Percentiles rank a stretch among this genome's conserved stretches.
These are phyloP conservation scores for Eurytoma californica DNA, from an alignment of 2,888 invertebrate species.

Conservation along the genomic window DNA sequence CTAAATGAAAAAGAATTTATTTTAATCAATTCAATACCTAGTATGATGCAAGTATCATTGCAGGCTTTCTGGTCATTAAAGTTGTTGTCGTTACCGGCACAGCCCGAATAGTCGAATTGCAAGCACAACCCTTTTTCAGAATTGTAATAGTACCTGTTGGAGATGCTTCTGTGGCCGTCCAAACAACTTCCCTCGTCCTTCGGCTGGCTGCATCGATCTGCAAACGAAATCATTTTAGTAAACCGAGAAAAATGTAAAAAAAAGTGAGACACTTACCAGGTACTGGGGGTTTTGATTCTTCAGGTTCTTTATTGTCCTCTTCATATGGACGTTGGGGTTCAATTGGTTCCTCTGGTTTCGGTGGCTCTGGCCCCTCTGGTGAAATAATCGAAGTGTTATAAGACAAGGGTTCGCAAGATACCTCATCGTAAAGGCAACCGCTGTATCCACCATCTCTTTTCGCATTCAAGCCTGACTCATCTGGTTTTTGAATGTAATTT, in stretches of 20 bases:
- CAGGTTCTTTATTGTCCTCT: too few relatives aligned
- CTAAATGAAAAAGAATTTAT: neutral
- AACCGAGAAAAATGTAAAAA: too few relatives aligned
- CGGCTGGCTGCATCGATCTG: constrained; percentile 21
- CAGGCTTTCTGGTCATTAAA: constrained; percentile 38
- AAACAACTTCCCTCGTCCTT: constrained; percentile 7
- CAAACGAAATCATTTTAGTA: neutral
- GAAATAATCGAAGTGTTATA: neutral
- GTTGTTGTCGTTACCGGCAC: constrained; percentile 44
- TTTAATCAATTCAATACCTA: too few relatives aligned
- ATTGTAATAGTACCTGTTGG: constrained; percentile 32
- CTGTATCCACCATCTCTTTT: constrained; percentile 39
- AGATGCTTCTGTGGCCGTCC: neutral
- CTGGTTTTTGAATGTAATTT: too few relatives aligned
- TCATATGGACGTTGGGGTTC: too few relatives aligned
- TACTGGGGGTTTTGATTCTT: too few relatives aligned
- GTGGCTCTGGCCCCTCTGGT: too few relatives aligned
- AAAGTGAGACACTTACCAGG: too few relatives aligned
- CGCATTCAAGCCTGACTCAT: neutral
- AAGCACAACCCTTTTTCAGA: neutral
- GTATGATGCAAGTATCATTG: constrained; percentile 4
- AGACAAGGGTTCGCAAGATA: neutral
- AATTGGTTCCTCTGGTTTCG: neutral
- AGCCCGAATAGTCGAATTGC: constrained; percentile 40
- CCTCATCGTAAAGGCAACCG: constrained; percentile 33